Base-by-base conservation (phyloP, 2,888 invertebrate genomes). In the Standfussiana lucernea region DNA sequence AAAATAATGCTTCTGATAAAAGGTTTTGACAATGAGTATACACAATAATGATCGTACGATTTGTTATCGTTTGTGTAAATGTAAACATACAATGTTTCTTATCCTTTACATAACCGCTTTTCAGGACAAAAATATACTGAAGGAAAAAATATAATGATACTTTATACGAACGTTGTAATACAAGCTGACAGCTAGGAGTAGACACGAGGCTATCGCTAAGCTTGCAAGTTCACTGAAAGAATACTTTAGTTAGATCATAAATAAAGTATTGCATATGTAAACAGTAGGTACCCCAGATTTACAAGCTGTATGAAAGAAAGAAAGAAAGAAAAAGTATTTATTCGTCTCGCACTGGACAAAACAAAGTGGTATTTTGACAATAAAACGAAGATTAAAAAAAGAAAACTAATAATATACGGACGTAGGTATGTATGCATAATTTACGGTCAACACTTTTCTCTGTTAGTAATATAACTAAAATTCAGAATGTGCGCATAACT, bases 11-110 rank as follows among this genome's bases (percentile, higher is more conserved):
- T 77, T 45, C 28, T 72, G 83, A 80, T 82, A 80, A 82, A 77
- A 71, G 2, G 28, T 66, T 68, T 40, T 74, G 11, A 53, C 61
- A 67, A 50, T 68, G 64, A 45, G 32, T 40, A 53, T 66, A 50
- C 74, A 75, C 37, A 75, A 79, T 75, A 75, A 84, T 66, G 66
- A 70, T 79, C 80, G 32, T 70, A 79, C 75, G 69, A 84, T 50
- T 70, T 75, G 18, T 75, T 80, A 82, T 82, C 81, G 11, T 61
- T 68, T 69, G 28, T 42, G 53, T 79, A 24, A 75, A 80, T 56
- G 42, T 80, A 50, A 78, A 74, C 35, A 79, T 28, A 64, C 56
- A 64, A 42, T 75, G 56, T 80, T 68, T 61, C 37, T 53, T 70
- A 35, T 18, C 8, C 24, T 77, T 65, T 61, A 83, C 35, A 71